Evolutionary conservation across 2,888 invertebrate genomes (phyloP).

Genomic region (Drosophila recens): DNA sequence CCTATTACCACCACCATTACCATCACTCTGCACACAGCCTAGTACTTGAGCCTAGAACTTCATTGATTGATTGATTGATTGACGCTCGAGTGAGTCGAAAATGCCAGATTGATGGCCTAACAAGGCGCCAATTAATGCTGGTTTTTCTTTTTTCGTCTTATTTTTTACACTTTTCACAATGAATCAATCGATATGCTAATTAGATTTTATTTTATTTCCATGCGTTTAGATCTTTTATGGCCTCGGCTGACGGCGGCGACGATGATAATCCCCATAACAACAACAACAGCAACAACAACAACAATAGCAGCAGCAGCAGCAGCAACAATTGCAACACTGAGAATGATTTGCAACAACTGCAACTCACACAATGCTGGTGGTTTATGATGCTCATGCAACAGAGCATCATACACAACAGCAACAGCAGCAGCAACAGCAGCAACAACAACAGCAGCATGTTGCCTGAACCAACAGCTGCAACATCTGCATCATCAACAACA

Average conservation of each 20-base stretch:
- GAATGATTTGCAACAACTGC: conserved; percentile 67
- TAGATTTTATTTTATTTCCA: conserved; percentile 1
- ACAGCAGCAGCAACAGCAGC: conserved; percentile 15
- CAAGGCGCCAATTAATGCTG: conserved; percentile 42
- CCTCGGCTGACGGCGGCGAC: conserved; percentile 62
- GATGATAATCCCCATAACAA: conserved; percentile 43
- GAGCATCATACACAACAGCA: conserved; percentile 69
- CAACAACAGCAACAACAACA: conserved; percentile 7
- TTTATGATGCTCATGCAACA: conserved; percentile 84
- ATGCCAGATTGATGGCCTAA: conserved; percentile 55
- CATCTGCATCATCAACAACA: conserved; percentile 14
- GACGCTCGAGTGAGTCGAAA: conserved; percentile 83
- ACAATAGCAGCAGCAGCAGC: conserved; percentile 28
- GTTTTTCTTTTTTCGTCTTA: conserved; percentile 21
- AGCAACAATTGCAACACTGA: conserved; percentile 61
- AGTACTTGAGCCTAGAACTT: conserved; percentile 49
- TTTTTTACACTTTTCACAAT: background rate
- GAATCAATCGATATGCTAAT: conserved; percentile 11
- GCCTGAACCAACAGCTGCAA: conserved; percentile 4
- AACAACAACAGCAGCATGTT: conserved; percentile 14
- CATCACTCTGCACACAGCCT: conserved; percentile 47
- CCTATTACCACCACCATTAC: conserved; percentile 25
- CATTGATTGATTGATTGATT: conserved; percentile 59
- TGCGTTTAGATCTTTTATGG: conserved; percentile 78
- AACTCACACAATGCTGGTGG: conserved; percentile 83